A percentile compares a stretch with the other conserved stretches of the same genome.
Conservation (phyloP, 2,888 invertebrate genomes). For the Papilio demoleus region DNA sequence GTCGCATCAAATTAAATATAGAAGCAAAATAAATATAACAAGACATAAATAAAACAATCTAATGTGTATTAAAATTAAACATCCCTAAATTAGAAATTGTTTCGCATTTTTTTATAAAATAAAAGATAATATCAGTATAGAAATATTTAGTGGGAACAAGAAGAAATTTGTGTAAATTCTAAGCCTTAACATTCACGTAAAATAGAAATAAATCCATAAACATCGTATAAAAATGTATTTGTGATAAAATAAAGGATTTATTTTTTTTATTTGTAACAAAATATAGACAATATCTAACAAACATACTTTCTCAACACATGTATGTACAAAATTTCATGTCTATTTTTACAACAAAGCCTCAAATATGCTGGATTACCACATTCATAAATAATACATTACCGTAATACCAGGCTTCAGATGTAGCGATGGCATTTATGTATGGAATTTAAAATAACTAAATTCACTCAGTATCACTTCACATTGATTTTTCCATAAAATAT, state of each 20-base stretch:
- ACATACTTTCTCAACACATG: conserved; percentile 23
- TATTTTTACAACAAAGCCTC: conserved; percentile 61
- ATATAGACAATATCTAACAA: too few species aligned
- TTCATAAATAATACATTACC: conserved; percentile 62
- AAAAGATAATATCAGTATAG: too few species aligned
- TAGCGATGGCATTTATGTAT: conserved; percentile 75
- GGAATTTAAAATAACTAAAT: conserved; percentile 40
- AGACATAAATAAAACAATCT: too few species aligned
- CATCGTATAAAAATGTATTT: too few species aligned
- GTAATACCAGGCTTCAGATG: conserved; percentile 80
- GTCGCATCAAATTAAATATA: neutral
- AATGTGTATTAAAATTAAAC: neutral
- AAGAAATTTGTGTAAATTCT: too few species aligned
- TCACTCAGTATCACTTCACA: conserved; percentile 67
- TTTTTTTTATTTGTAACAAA: too few species aligned
- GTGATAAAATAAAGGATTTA: too few species aligned
- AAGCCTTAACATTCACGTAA: too few species aligned
- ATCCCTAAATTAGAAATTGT: neutral
- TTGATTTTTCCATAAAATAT: conserved; percentile 51
- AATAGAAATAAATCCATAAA: too few species aligned
- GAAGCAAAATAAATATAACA: neutral
- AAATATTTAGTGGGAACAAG: too few species aligned
- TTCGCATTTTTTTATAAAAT: neutral
- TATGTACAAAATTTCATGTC: conserved; percentile 50
- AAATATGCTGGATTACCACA: conserved; percentile 52